Conservation (phyloP, 30 jellyfish, hydroid and myxozoan species). For the Pseudorhiza aurosa region DNA sequence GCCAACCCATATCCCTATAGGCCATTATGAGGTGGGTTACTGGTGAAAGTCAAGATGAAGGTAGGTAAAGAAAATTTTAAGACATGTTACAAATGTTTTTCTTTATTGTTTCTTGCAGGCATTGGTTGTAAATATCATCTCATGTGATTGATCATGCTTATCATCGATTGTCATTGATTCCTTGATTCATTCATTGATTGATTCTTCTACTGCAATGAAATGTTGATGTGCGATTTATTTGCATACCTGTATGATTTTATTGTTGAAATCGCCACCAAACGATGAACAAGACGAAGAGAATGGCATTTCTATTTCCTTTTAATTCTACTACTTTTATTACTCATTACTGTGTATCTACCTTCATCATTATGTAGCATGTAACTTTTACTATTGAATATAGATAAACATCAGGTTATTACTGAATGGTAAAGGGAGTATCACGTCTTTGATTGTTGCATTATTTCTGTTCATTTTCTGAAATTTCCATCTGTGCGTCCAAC, state of each 20-base stretch:
- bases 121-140: conserved; percentile 54
- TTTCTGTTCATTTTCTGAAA: not conserved
- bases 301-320: not conserved
- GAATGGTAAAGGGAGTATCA: conserved; percentile 13
- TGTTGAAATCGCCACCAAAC: not conserved
- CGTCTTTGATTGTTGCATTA: not conserved
- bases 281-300: conserved; percentile 13
- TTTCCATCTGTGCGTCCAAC: not conserved
- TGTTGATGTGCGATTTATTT: conserved; percentile 12
- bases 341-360: not conserved
- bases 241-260: conserved; percentile 32
- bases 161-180: conserved; percentile 46
- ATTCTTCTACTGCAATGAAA: conserved; percentile 27
- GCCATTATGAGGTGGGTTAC: no score
- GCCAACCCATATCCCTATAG: no score
- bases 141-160: conserved; percentile 26
- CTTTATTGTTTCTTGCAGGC: conserved; percentile 61
- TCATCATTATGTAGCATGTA: not conserved
- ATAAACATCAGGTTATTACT: conserved; percentile 9
- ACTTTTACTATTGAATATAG: not conserved
- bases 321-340: conserved; percentile 1
- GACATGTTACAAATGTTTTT: conserved; percentile 14
- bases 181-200: conserved; percentile 26
- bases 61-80: conserved; percentile 4
- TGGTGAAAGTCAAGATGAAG: conserved; percentile 7